Conservation (phyloP, 1,140 invertebrate species). For the Frieseomelitta varia region DNA sequence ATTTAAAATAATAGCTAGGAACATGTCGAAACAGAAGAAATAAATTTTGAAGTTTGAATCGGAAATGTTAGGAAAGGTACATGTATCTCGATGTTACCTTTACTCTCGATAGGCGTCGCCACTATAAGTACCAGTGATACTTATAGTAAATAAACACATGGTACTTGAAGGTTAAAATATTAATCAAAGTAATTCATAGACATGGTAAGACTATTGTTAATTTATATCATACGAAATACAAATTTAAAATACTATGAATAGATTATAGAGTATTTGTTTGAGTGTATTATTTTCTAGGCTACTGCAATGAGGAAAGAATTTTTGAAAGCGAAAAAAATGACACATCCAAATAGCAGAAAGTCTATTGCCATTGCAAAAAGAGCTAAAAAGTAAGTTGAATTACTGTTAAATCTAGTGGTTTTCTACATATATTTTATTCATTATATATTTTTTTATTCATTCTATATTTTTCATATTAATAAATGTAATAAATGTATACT, state of each 20-base stretch:
- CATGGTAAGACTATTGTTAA: conserved; percentile 19
- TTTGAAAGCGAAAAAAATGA: conserved; percentile 83
- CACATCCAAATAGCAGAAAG: conserved; percentile 90
- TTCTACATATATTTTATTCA: not conserved
- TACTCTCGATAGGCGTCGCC: not conserved
- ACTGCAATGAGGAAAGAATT: conserved; percentile 78
- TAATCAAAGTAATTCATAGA: not conserved
- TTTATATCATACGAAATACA: not conserved
- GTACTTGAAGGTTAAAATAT: not conserved
- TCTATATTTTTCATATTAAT: not conserved
- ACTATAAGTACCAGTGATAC: not conserved
- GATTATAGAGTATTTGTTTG: not conserved
- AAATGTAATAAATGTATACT: conserved; percentile 3
- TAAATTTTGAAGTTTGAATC: conserved; percentile 16
- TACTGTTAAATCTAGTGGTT: not conserved
- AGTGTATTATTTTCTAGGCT: conserved; percentile 52
- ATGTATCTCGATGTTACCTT: not conserved
- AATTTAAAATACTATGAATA: too few relatives aligned
- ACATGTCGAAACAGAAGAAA: conserved; percentile 24
- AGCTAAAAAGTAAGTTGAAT: conserved; percentile 82
- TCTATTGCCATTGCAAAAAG: conserved; percentile 87
- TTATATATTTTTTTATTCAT: too few relatives aligned
- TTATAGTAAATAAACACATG: not conserved
- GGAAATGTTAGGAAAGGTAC: not conserved
- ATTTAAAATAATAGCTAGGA: not conserved